Base-by-base conservation (phyloP, 2,113 vertebrate species). In the Silurus asotus region DNA sequence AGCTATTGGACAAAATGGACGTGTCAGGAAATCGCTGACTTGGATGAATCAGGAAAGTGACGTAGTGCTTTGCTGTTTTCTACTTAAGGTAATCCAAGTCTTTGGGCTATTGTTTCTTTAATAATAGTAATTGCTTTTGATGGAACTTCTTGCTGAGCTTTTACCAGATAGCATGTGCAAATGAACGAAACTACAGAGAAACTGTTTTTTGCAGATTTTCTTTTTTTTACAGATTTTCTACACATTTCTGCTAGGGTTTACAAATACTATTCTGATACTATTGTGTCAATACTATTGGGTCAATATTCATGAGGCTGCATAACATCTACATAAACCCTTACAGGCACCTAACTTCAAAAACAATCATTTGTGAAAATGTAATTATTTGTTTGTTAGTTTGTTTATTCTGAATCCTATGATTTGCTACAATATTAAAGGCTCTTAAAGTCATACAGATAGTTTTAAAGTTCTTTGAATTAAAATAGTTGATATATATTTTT, bases 1-100 rank as follows among this genome's bases (percentile, higher is more conserved):
- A 94, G 92, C 90, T 93, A 92, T 92, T 91, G 92, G 93, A 93
- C 88, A 62, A 89, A 85, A 85, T 87, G 84, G 69, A 87, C 89
- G 92, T 90, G 91, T 92, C 92, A 93, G 93, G 92, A 94, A 95
- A 95, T 87, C 84, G 93, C 94, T 93, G 94, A 94, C 94, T 89
- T 86, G 88, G 88, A 91, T 90, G 90, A 93, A 94, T 93, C 89
- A 74, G 88, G 89, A 87, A 93, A 92, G 92, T 91, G 91, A 93
- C 88, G 92, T 89, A 84, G 84, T 90, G 91, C 91, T 82, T 19
- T 75, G 62, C 76, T 87, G 80, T 87, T 91, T 94, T 92, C 91
- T 56, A 74, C 82, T 84, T 89, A 91, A 86, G 82, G 84, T 84
- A 91, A 90, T 88, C 87, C 92, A 91, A 92, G 88, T 91, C 87